Conservation (phyloP, 2,888 invertebrate species). For the Petrolisthes manimaculis region DNA sequence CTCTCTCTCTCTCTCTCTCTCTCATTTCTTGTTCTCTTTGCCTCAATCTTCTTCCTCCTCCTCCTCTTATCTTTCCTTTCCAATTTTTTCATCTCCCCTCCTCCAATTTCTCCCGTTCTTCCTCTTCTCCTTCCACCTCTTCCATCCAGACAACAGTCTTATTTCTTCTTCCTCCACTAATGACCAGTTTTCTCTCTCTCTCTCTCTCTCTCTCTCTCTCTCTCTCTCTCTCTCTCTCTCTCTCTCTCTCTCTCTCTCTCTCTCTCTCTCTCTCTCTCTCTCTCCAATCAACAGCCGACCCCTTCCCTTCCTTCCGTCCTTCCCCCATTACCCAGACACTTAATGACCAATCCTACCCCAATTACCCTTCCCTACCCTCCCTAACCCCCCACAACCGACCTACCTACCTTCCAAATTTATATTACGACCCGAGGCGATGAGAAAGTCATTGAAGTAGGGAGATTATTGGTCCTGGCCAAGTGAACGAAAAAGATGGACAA, state of each 20-base stretch:
- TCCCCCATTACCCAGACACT: neutral
- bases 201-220: neutral
- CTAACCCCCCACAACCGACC: neutral
- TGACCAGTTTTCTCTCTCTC: neutral
- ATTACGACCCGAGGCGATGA: constrained; percentile 43
- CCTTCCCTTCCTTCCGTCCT: neutral
- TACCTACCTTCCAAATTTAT: constrained; percentile 35
- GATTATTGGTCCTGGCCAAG: constrained; percentile 47
- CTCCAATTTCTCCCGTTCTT: neutral
- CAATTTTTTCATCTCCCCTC: neutral
- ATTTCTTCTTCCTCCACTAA: neutral
- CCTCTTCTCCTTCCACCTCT: neutral
- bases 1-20: neutral
- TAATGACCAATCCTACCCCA: neutral
- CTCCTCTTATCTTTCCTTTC: neutral
- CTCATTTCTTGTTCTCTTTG: neutral
- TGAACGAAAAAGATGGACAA: constrained; percentile 50
- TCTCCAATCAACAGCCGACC: neutral
- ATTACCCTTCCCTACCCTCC: neutral
- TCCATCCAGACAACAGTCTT: neutral
- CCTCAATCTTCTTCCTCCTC: neutral
- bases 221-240: neutral
- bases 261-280: neutral
- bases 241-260: neutral
- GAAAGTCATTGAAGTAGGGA: constrained; percentile 46